Evolutionary conservation across 2,113 vertebrate species (phyloP).

Genomic region (Lanius ludovicianus): DNA sequence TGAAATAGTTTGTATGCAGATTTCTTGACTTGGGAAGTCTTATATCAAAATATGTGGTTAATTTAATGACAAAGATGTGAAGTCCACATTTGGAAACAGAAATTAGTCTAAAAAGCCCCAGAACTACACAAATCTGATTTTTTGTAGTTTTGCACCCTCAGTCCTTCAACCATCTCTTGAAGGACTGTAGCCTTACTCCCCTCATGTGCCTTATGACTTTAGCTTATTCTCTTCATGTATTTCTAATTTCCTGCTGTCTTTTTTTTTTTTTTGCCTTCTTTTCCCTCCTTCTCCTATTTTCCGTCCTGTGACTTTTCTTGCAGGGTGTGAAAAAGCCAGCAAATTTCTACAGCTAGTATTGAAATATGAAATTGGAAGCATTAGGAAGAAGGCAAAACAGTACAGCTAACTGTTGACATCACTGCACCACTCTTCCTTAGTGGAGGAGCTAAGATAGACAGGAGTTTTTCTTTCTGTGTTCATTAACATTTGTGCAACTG

Average conservation of each 20-base stretch:
- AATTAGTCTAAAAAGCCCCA: neutral
- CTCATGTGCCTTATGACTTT: neutral
- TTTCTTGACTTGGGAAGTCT: neutral
- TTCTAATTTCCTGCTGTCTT: neutral
- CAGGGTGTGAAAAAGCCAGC: neutral
- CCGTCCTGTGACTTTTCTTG: neutral
- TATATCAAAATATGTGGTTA: neutral
- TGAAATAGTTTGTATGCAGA: neutral
- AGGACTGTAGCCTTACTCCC: neutral
- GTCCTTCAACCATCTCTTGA: neutral
- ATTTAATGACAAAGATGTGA: neutral
- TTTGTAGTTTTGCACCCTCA: neutral
- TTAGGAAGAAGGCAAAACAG: neutral
- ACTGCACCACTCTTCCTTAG: neutral
- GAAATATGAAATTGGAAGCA: neutral
- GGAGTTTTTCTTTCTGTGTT: neutral
- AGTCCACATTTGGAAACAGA: neutral
- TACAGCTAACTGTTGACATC: neutral
- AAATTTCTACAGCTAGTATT: neutral
- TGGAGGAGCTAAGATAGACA: neutral
- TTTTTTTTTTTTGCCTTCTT: neutral
- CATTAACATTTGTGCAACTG: neutral
- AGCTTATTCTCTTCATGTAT: neutral
- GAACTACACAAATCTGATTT: neutral
- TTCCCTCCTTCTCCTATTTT: neutral